A percentile compares a stretch with the other conserved stretches of the same genome.
phyloP scores from a whole-genome alignment of 1,140 invertebrate genomes.

The Aleiodes sp. region DNA sequence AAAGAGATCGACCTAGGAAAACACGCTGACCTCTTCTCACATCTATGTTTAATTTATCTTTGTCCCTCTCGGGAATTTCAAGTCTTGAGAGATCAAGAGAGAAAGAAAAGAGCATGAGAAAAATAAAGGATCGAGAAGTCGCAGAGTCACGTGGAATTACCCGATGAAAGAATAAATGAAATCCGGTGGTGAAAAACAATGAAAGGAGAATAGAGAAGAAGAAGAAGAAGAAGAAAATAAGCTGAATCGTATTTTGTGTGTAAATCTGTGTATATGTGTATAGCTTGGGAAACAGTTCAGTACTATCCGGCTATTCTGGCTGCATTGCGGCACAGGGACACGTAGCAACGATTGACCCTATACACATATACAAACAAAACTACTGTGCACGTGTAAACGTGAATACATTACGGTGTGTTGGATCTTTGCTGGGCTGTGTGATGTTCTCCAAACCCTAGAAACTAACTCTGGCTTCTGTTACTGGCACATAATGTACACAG shows the following conservation, averaged over 20 bases:
- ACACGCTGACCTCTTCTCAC: not conserved
- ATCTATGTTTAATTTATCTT: not conserved
- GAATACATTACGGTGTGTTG: not conserved
- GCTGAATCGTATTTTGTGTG: not conserved
- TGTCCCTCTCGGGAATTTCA: slow-evolving; percentile 6
- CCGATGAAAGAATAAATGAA: slow-evolving; percentile 23
- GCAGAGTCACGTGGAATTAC: not conserved
- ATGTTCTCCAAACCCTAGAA: not conserved
- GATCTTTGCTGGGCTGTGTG: not conserved
- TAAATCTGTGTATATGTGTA: not conserved
- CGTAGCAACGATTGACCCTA: slow-evolving; percentile 31
- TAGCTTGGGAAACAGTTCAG: slow-evolving; percentile 11
- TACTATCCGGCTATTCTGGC: slow-evolving; percentile 25
- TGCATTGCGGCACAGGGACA: slow-evolving; percentile 31
- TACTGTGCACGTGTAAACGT: not conserved
- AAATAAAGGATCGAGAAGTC: not conserved
- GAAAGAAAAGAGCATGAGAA: not conserved
- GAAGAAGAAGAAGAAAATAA: not conserved
- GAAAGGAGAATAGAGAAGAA: slow-evolving; percentile 15
- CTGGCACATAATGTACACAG: not conserved
- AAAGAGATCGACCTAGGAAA: no score
- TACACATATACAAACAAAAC: not conserved
- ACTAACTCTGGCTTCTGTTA: not conserved
- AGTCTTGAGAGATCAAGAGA: not conserved
- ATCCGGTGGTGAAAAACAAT: not conserved